phyloP scores from a whole-genome alignment of 1,140 invertebrate species.

The Gryon sp. region DNA sequence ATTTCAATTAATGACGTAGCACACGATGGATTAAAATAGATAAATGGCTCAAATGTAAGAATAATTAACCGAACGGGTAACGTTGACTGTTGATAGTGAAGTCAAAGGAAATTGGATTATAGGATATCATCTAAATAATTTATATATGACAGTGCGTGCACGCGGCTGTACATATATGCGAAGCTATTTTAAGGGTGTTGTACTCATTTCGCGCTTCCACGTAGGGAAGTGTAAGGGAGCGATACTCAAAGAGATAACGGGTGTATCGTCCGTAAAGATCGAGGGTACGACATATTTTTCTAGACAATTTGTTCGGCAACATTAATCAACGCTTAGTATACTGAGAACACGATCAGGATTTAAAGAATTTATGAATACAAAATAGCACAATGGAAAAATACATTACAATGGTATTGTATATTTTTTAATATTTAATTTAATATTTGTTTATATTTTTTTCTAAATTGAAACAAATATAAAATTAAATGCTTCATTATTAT shows the following conservation, averaged over 20 bases:
- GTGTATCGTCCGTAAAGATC: conserved; percentile 70
- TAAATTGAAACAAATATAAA: no score
- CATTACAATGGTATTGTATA: no score
- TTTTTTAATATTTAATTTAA: no score
- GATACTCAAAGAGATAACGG: conserved; percentile 77
- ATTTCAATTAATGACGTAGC: no score
- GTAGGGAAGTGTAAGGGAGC: conserved; percentile 72
- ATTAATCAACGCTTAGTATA: conserved; percentile 78
- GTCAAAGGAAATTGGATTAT: conserved; percentile 80
- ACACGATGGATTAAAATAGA: conserved; percentile 19
- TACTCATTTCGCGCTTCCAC: conserved; percentile 59
- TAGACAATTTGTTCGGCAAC: conserved; percentile 82
- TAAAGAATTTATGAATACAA: conserved; percentile 64
- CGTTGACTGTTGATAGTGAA: conserved; percentile 77
- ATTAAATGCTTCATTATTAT: no score
- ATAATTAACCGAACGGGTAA: conserved; percentile 75
- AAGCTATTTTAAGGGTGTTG: conserved; percentile 58
- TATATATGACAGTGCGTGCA: conserved; percentile 73
- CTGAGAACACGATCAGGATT: conserved; percentile 59
- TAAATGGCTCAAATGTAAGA: conserved; percentile 48
- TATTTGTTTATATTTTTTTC: no score
- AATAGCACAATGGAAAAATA: conserved; percentile 22
- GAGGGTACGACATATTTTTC: conserved; percentile 80
- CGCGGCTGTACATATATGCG: conserved; percentile 59
- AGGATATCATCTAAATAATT: conserved; percentile 79